Evolutionary conservation across 2,888 invertebrate species (phyloP), one percentile per base, ranked within the genome.

Genomic region (Aproaerema taeniolella): DNA sequence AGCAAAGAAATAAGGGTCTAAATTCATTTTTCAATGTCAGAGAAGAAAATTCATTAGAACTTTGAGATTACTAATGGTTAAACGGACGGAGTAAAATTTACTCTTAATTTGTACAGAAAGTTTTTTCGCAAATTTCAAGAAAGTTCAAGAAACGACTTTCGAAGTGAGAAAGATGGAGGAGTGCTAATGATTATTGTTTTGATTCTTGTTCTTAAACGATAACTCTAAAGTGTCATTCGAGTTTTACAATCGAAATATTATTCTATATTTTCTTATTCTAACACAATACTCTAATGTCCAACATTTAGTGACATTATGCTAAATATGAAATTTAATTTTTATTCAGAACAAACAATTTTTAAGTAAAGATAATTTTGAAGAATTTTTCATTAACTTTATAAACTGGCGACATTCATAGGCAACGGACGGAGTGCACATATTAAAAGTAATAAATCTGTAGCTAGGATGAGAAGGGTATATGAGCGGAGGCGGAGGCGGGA

Each of bases 21-120:
- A 80, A 83, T 78, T 81, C 81, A 86, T 86, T 85, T 83, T 79
- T 86, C 85, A 86, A 82, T 79, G 86, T 86, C 85, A 77, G 67
- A 72, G 74, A 79, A 78, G 77, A 79, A 86, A 86, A 85, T 86
- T 86, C 86, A 86, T 86, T 86, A 86, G 75, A 86, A 86, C 77
- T 86, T 80, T 74, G 81, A 80, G 82, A 85, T 85, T 86, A 82
- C 85, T 82, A 81, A 86, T 85, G 81, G 80, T 79, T 77, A 78
- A 85, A 77, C 78, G 81, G 83, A 78, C 78, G 79, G 70, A 82
- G 83, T 79, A 68, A 81, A 83, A 83, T 82, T 85, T 72, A 72
- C 82, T 85, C 82, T 83, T 83, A 86, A 86, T 85, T 86, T 85
- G 83, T 76, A 78, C 74, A 49, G 56, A 81, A 86, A 85, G 70